These are phyloP conservation scores for Oreortyx pictus DNA, from an alignment of 2,797 vertebrate genomes.

Conservation along the genomic window DNA sequence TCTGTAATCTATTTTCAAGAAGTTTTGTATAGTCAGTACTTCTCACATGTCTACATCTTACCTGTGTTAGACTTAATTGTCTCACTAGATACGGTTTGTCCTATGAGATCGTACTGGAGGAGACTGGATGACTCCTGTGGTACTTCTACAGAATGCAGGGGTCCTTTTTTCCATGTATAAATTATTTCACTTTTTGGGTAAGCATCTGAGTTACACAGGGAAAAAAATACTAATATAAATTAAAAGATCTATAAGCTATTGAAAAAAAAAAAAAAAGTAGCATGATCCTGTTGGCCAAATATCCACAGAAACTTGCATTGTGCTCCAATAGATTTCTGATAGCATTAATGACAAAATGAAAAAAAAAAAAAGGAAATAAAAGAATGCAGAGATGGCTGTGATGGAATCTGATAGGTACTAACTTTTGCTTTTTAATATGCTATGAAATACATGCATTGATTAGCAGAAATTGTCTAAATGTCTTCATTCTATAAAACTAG, in stretches of 20 bases:
- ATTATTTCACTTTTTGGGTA: constrained; percentile 98
- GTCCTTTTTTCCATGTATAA: constrained; percentile 98
- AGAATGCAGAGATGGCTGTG: background rate
- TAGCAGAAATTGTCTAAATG: background rate
- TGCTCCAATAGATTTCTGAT: background rate
- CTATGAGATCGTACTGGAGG: constrained; percentile 96
- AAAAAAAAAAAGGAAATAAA: background rate
- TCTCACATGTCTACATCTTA: constrained; percentile 59
- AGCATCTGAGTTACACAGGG: constrained; percentile 84
- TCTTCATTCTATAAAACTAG: background rate
- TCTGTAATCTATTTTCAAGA: background rate
- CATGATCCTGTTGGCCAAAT: background rate
- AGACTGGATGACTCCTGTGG: constrained; percentile 97
- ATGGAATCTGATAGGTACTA: background rate
- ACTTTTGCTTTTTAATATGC: background rate
- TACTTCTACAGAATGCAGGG: constrained; percentile 94
- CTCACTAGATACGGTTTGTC: constrained; percentile 96
- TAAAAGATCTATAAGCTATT: background rate
- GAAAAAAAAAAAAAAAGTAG: background rate
- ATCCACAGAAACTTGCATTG: background rate
- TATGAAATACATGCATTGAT: background rate
- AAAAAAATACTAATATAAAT: background rate
- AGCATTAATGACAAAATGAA: background rate
- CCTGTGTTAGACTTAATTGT: constrained; percentile 97
- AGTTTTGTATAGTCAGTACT: background rate